phyloP scores from a whole-genome alignment of 2,797 vertebrate genomes.

The Leucoraja ocellata region DNA sequence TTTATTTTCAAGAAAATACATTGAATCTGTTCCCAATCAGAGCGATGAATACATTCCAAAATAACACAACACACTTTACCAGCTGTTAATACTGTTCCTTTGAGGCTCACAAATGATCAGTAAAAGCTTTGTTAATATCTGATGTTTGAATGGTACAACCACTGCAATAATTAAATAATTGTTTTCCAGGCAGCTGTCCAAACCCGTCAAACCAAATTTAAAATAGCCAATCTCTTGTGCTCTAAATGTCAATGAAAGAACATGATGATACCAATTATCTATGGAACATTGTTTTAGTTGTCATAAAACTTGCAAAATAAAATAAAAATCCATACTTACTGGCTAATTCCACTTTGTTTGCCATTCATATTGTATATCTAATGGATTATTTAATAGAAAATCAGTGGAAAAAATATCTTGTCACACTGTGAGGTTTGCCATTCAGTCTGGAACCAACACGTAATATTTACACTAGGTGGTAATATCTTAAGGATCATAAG shows the following conservation, averaged over 20 bases:
- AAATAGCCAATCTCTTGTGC: background rate
- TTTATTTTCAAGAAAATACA: slow-evolving; percentile 39
- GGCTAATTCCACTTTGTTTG: background rate
- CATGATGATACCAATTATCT: background rate
- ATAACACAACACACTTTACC: slow-evolving; percentile 30
- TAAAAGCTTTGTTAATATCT: slow-evolving; percentile 27
- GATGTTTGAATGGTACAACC: background rate
- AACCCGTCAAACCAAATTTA: slow-evolving; percentile 14
- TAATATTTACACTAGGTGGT: slow-evolving; percentile 15
- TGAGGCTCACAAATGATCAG: slow-evolving; percentile 34
- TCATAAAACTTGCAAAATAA: background rate
- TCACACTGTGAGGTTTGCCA: background rate
- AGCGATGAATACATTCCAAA: slow-evolving; percentile 33
- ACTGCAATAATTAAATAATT: slow-evolving; percentile 11
- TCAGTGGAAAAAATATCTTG: background rate
- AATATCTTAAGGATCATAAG: background rate
- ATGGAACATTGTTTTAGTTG: background rate
- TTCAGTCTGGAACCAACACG: background rate
- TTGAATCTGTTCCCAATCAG: slow-evolving; percentile 22
- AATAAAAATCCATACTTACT: slow-evolving; percentile 7
- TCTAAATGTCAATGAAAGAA: background rate
- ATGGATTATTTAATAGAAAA: background rate
- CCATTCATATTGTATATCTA: background rate
- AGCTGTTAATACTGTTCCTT: slow-evolving; percentile 15
- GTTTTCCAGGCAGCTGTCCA: background rate